Evolutionary conservation across 2,888 invertebrate species (phyloP).

Genomic region (Scaptomyza polygonia): DNA sequence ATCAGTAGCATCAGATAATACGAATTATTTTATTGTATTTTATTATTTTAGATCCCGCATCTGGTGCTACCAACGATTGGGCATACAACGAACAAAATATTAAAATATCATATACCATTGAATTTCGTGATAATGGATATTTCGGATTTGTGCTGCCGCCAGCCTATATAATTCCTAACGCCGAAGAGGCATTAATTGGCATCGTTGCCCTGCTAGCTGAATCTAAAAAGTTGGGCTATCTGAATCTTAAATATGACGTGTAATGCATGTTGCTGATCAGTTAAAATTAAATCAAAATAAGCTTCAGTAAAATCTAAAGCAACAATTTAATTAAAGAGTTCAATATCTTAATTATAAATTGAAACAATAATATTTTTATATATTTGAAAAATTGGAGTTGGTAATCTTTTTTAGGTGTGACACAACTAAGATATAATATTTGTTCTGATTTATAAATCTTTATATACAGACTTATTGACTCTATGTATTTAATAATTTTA

Average conservation of each 20-base stretch:
- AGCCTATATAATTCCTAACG: constrained; percentile 87
- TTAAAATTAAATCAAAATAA: neutral
- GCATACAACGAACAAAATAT: constrained; percentile 85
- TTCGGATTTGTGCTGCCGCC: constrained; percentile 89
- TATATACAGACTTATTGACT: no score
- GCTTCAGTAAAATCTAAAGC: no score
- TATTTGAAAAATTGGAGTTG: no score
- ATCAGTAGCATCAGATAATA: neutral
- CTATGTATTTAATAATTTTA: no score
- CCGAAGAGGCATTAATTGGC: constrained; percentile 86
- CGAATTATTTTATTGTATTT: neutral
- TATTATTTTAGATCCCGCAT: constrained; percentile 77
- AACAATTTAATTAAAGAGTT: no score
- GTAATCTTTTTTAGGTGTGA: no score
- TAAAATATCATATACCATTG: constrained; percentile 84
- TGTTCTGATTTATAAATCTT: no score
- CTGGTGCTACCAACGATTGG: constrained; percentile 85
- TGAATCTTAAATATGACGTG: constrained; percentile 45
- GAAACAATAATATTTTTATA: no score
- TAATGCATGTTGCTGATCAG: no score
- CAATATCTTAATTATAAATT: no score
- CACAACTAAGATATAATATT: no score
- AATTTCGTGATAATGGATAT: constrained; percentile 88
- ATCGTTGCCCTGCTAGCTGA: constrained; percentile 80
- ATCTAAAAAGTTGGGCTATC: constrained; percentile 82